phyloP scores from a whole-genome alignment of 2,113 vertebrate genomes.

The Bostrychus sinensis region DNA sequence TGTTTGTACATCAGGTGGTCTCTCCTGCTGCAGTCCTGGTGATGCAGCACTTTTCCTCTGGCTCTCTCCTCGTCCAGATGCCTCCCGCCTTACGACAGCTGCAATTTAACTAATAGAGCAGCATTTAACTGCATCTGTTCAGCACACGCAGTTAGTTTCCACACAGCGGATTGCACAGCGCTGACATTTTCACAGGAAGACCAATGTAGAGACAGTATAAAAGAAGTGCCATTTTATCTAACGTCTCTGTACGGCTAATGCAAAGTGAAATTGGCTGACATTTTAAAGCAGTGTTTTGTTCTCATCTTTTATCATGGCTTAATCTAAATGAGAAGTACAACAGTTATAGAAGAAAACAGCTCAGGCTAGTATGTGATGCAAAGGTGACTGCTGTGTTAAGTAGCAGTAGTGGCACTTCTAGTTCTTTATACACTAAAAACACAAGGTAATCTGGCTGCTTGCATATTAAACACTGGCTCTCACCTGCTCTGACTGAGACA shows the following conservation, averaged over 20 bases:
- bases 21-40: constrained; percentile 34
- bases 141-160: constrained; percentile 50
- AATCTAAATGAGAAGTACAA: background rate
- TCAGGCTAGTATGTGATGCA: background rate
- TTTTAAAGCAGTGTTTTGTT: constrained; percentile 54
- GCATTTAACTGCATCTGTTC: constrained; percentile 78
- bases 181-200: constrained; percentile 74
- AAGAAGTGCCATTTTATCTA: constrained; percentile 66
- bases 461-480: no score
- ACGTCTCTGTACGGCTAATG: constrained; percentile 49
- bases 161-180: constrained; percentile 53
- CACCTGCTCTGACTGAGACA: no score
- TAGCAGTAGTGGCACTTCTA: no score
- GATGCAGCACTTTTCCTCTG: constrained; percentile 55
- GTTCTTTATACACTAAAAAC: no score
- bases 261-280: constrained; percentile 64
- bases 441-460: no score
- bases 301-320: background rate
- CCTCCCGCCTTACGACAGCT: constrained; percentile 71
- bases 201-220: constrained; percentile 61
- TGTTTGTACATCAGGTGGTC: constrained; percentile 32
- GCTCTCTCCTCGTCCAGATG: constrained; percentile 66
- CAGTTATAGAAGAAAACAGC: background rate
- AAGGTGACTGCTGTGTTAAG: background rate
- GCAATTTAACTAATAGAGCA: constrained; percentile 78